Evolutionary conservation across 2,888 invertebrate species (phyloP).

Genomic region (Catocala nupta): DNA sequence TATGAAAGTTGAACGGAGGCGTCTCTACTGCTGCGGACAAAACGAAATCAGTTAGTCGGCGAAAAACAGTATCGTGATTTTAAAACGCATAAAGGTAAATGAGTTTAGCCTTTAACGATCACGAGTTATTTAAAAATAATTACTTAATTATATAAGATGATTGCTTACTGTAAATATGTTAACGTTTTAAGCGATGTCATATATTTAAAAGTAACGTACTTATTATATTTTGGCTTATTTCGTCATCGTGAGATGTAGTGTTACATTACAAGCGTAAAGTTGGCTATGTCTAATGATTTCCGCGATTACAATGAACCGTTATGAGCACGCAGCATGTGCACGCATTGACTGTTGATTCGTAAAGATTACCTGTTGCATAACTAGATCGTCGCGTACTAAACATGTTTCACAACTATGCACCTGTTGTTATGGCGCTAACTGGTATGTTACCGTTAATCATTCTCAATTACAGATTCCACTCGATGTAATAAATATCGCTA

Average conservation of each 20-base stretch:
- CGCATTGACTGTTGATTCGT: conserved; percentile 74
- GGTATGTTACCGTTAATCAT: conserved; percentile 68
- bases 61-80: conserved; percentile 31
- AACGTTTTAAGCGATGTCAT: conserved; percentile 9
- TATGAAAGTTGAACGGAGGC: conserved; percentile 70
- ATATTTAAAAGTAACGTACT: conserved; percentile 27
- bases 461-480: conserved; percentile 27
- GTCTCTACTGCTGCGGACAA: conserved; percentile 33
- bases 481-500: conserved; percentile 21
- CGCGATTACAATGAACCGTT: conserved; percentile 79
- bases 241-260: conserved; percentile 44
- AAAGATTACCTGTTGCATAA: conserved; percentile 81
- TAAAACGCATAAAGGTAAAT: conserved; percentile 26
- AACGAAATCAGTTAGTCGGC: conserved; percentile 15
- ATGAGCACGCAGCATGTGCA: conserved; percentile 69
- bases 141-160: conserved; percentile 27
- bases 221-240: conserved; percentile 24
- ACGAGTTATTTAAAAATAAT: conserved; percentile 14
- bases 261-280: conserved; percentile 30
- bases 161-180: conserved; percentile 21
- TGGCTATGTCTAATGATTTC: conserved; percentile 65
- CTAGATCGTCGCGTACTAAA: conserved; percentile 70
- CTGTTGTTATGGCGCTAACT: conserved; percentile 70
- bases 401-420: conserved; percentile 78
- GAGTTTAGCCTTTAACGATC: conserved; percentile 22